Evolutionary conservation across 2,888 invertebrate species (phyloP).

Genomic region (Lydus trimaculatus): DNA sequence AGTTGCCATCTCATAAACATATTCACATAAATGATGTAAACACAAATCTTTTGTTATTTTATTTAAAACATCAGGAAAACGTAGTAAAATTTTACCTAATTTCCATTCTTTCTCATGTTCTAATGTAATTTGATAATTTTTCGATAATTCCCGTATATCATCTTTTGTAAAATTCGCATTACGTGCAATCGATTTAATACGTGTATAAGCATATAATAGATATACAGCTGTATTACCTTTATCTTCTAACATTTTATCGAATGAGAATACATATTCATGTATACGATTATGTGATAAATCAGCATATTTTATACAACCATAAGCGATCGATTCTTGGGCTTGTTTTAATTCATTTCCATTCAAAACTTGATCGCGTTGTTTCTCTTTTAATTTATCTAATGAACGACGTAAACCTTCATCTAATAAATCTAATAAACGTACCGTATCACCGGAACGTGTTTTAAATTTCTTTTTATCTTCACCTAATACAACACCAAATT

Average conservation of each 20-base stretch:
- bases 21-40: constrained; percentile 92
- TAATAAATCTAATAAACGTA: constrained; percentile 80
- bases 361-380: constrained; percentile 84
- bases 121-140: constrained; percentile 70
- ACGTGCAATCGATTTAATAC: constrained; percentile 90
- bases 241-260: constrained; percentile 99
- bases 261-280: constrained; percentile 97
- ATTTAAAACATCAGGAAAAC: constrained; percentile 86
- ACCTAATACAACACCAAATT: constrained; percentile 96
- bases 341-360: constrained; percentile 78
- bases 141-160: constrained; percentile 68
- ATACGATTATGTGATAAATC: constrained; percentile 93
- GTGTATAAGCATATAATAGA: constrained; percentile 90
- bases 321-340: constrained; percentile 93
- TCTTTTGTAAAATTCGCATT: constrained; percentile 74
- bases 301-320: constrained; percentile 98
- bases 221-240: constrained; percentile 99
- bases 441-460: constrained; percentile 95
- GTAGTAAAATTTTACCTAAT: constrained; percentile 83
- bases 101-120: constrained; percentile 95
- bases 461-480: constrained; percentile 99
- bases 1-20: constrained; percentile 92
- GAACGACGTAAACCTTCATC: constrained; percentile 90
- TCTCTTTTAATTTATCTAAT: constrained; percentile 83
- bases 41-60: constrained; percentile 83